Percentiles rank a stretch among this genome's conserved stretches.
Conservation (phyloP, 2,113 vertebrate genomes). For the Alligator sinensis region DNA sequence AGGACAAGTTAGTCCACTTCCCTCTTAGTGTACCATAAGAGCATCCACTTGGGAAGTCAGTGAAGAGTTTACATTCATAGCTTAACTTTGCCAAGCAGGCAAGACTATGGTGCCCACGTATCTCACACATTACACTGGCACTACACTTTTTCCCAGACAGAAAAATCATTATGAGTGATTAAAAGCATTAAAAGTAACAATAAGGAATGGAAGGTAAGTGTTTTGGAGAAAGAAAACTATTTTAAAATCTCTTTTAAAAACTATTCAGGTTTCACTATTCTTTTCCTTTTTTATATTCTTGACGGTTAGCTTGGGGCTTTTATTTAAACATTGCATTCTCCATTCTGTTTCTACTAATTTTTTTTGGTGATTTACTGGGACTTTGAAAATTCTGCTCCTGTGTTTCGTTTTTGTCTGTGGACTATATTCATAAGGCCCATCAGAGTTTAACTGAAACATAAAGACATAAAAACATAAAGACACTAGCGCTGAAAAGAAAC, state of each 20-base stretch:
- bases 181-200: not conserved
- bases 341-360: constrained; percentile 3
- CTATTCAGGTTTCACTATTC: not conserved
- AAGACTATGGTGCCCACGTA: accelerated
- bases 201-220: not conserved
- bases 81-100: not conserved
- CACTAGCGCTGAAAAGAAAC: not conserved
- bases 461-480: not conserved
- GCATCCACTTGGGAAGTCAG: too few species aligned
- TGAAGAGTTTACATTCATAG: too few species aligned
- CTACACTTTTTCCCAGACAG: not conserved
- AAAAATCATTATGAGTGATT: not conserved
- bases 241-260: not conserved
- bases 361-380: not conserved
- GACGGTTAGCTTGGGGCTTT: not conserved
- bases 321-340: not conserved
- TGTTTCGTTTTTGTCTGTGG: not conserved
- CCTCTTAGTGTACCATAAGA: too few species aligned
- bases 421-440: not conserved
- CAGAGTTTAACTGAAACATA: constrained; percentile 1
- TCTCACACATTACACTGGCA: not conserved
- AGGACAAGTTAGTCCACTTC: too few species aligned
- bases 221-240: not conserved
- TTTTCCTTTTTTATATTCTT: not conserved
- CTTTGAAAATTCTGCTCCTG: constrained; percentile 1